These are phyloP conservation scores for Nematostella vectensis DNA, from an alignment of 92 coral and sea anemone genomes.

Conservation along the genomic window DNA sequence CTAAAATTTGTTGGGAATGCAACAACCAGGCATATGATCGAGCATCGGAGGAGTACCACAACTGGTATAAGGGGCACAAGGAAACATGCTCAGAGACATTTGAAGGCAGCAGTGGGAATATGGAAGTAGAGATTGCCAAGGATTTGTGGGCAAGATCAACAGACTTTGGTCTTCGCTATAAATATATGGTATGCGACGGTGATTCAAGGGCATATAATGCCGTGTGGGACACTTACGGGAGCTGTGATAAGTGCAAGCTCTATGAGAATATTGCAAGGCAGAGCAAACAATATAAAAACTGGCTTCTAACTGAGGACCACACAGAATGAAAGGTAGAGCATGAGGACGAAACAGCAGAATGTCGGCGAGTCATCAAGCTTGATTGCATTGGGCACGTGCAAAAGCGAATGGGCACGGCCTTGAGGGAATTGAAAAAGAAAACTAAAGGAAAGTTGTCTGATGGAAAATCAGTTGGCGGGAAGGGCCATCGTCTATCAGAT, in stretches of 20 bases:
- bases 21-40: too few relatives aligned
- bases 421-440: conserved; percentile 17
- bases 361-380: conserved; percentile 27
- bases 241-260: conserved; percentile 7
- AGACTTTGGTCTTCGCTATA: conserved; percentile 12
- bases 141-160: conserved; percentile 22
- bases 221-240: conserved; percentile 31
- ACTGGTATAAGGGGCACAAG: conserved; percentile 26
- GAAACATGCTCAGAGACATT: conserved; percentile 16
- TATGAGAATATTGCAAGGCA: conserved; percentile 20
- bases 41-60: background rate
- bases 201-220: conserved; percentile 29
- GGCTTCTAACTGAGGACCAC: conserved; percentile 17
- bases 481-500: background rate
- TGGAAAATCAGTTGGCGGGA: conserved; percentile 25
- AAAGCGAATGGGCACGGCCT: too few relatives aligned
- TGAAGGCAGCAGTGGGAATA: conserved; percentile 34
- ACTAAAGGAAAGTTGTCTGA: conserved; percentile 22
- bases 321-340: conserved; percentile 13
- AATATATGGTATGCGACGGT: conserved; percentile 36
- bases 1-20: too few relatives aligned
- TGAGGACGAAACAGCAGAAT: conserved; percentile 21
- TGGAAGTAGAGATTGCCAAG: conserved; percentile 25
- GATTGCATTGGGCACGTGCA: too few relatives aligned
- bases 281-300: conserved; percentile 19